Conservation (phyloP, 2,888 invertebrate species). For the Drepanosiphum platanoidis region DNA sequence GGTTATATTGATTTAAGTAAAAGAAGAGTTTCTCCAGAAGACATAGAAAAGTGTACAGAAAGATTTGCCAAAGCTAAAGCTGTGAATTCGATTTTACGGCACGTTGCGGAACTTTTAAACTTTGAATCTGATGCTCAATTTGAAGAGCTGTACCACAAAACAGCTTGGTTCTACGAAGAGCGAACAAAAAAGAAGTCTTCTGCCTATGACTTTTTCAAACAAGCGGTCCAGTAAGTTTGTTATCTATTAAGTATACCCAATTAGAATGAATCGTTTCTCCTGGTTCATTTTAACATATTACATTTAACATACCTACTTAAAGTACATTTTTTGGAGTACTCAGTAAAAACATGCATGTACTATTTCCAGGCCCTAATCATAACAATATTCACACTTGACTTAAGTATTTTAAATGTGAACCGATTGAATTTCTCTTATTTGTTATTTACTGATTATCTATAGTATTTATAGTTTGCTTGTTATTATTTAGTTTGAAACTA, state of each 20-base stretch:
- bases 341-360: too few species aligned
- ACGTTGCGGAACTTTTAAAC: slow-evolving; percentile 93
- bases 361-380: too few species aligned
- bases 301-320: too few species aligned
- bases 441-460: not conserved
- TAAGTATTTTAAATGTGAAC: not conserved
- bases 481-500: not conserved
- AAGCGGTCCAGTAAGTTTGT: slow-evolving; percentile 92
- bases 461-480: too few species aligned
- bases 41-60: slow-evolving; percentile 98
- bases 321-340: too few species aligned
- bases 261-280: too few species aligned
- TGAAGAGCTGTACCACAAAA: slow-evolving; percentile 93
- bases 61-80: slow-evolving; percentile 98
- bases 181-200: slow-evolving; percentile 96
- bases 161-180: slow-evolving; percentile 98
- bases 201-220: slow-evolving; percentile 98
- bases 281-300: too few species aligned
- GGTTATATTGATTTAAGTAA: slow-evolving; percentile 99
- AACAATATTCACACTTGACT: not conserved
- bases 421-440: not conserved
- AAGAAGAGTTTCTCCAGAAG: slow-evolving; percentile 96
- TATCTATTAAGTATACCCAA: too few species aligned
- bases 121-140: slow-evolving; percentile 92
- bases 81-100: slow-evolving; percentile 96